Base-by-base conservation (phyloP, 37 sponge, comb jelly and placozoan species). In the Chondrilla cf. caribensis region DNA sequence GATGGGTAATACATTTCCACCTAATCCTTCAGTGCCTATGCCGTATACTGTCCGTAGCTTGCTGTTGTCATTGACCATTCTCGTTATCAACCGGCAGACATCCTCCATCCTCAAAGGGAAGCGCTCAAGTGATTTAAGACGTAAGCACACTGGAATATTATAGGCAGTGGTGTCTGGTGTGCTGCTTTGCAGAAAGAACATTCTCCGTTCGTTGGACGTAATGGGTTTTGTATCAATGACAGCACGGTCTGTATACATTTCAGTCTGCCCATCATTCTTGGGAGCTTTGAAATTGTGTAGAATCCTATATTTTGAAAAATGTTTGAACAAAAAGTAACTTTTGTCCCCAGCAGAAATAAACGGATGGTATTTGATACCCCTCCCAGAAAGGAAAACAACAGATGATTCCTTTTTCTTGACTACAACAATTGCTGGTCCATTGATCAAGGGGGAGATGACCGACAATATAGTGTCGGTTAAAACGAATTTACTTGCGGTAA, bases 271-370 rank as follows among this genome's bases (percentile, higher is more conserved):
- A 11, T 6, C 51, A 47, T 11, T 47, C 9, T 6, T 6, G 6
- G 11, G 9, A 14, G 51, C 6, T 11, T 47, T 47, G 51, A 47
- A 14, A 11, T 11, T 14, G 51, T 47, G 51, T 47, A 47, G 51
- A 26, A 73, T 73, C 44, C 43, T 39, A 43, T 73, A 73, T 38
- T 40, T 73, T 3, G 76, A 73, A 39, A 73, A 73, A 25, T 40
- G 76, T 2, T 41, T 5, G 17, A 40, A 22, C 31, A 18, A 39
- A 42, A 73, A 73, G 8, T 29, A 62, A 62, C 15, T 15, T 9
- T 62, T n/a, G 15, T 6, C 29, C 7, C 6, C 64, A 62, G 6
- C 15, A 29, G 18, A 29, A 6, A 6, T 29, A 62, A 62, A 29
- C 15, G 64, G 64, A 11, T 14, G 51, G 9, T 11, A 47, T 15